Conservation (phyloP, 2,797 vertebrate genomes). For the Urocyon cinereoargenteus region DNA sequence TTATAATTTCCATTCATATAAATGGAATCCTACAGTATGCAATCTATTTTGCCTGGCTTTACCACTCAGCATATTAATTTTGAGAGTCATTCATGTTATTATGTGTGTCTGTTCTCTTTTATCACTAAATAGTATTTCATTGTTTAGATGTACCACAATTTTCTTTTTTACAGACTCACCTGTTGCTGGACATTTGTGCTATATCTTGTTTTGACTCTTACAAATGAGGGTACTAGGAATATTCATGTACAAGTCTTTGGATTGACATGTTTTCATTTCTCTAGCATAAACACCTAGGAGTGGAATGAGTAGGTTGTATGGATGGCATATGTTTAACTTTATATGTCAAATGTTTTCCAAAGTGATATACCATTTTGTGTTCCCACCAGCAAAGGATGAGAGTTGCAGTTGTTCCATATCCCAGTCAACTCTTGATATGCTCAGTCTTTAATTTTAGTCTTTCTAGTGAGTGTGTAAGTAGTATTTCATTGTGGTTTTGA, state of each 20-base stretch:
- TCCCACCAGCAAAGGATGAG: not conserved
- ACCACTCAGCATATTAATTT: conserved; percentile 36
- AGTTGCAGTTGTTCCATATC: not conserved
- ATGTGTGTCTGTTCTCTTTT: not conserved
- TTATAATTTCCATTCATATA: not conserved
- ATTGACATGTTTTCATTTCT: conserved; percentile 9
- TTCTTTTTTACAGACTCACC: not conserved
- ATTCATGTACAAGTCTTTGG: conserved; percentile 11
- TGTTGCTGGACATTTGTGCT: not conserved
- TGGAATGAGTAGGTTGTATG: not conserved
- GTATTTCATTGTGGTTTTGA: not conserved
- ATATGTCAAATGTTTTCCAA: conserved; percentile 45
- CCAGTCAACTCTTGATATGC: not conserved
- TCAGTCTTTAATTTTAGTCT: conserved; percentile 21
- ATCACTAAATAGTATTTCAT: not conserved
- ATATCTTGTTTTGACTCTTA: not conserved
- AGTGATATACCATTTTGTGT: not conserved
- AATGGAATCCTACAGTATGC: not conserved
- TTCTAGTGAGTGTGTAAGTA: not conserved
- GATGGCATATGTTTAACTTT: not conserved
- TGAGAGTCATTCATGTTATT: not conserved
- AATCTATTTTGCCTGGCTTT: not conserved
- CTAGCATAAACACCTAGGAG: not conserved
- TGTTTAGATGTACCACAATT: not conserved
- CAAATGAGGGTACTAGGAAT: not conserved